These are phyloP conservation scores for Entomobrya multifasciata DNA, from an alignment of 2,888 invertebrate genomes.

Conservation along the genomic window DNA sequence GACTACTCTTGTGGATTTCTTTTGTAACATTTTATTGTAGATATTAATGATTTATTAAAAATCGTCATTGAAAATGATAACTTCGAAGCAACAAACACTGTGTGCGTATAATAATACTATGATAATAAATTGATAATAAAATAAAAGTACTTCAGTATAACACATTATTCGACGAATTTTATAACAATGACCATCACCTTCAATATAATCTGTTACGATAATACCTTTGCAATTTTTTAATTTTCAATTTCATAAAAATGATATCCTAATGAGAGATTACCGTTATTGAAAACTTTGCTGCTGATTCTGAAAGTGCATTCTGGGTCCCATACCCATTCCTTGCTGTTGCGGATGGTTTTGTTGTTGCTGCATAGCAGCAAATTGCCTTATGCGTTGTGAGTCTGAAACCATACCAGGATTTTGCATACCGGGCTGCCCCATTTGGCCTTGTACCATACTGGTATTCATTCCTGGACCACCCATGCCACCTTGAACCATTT, in stretches of 20 bases:
- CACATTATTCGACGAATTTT: constrained; percentile 20
- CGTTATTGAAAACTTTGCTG: constrained; percentile 75
- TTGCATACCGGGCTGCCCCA: constrained; percentile 76
- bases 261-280: constrained; percentile 69
- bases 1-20: too few species aligned
- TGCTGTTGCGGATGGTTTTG: constrained; percentile 85
- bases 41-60: constrained; percentile 55
- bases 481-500: constrained; percentile 69
- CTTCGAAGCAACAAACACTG: constrained; percentile 47
- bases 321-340: constrained; percentile 76
- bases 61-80: constrained; percentile 51
- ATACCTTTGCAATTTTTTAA: constrained; percentile 52
- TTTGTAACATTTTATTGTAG: neutral
- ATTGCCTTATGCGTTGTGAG: constrained; percentile 76
- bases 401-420: constrained; percentile 76
- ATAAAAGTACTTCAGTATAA: constrained; percentile 61
- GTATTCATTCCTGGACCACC: constrained; percentile 66
- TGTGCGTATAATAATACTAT: constrained; percentile 58
- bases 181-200: constrained; percentile 28
- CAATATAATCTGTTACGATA: constrained; percentile 23
- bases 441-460: constrained; percentile 74
- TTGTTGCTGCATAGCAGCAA: constrained; percentile 78
- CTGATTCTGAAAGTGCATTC: constrained; percentile 79
- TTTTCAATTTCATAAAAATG: neutral
- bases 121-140: constrained; percentile 62